Percentiles rank a stretch among this genome's conserved stretches.
Evolutionary conservation across 2,797 vertebrate genomes (phyloP).

Genomic region (Cyprinodon diabolis): DNA sequence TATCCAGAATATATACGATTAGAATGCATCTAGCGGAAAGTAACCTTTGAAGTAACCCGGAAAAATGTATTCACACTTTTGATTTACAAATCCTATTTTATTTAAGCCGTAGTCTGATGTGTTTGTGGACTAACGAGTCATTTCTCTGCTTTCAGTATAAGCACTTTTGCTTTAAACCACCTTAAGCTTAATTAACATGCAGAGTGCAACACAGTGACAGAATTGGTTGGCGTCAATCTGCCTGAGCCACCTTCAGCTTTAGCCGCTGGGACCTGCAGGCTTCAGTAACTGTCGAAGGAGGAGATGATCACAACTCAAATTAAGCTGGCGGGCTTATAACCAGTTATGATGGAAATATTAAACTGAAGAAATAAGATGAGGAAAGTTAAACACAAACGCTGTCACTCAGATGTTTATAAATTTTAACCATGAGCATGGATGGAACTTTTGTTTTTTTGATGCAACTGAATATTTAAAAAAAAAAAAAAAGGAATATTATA

Average conservation of each 20-base stretch:
- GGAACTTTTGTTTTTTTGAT: background rate
- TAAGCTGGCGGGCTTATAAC: constrained; percentile 64
- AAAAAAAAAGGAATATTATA: background rate
- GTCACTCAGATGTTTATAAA: background rate
- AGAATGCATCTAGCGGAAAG: background rate
- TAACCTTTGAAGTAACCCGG: background rate
- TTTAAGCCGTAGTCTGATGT: constrained; percentile 26
- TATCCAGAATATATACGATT: background rate
- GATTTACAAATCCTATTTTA: constrained; percentile 36
- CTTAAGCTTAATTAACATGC: constrained; percentile 68
- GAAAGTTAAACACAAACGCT: constrained; percentile 11
- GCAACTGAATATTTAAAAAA: background rate
- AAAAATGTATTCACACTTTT: constrained; percentile 11
- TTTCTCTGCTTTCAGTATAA: constrained; percentile 49
- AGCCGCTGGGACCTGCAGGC: constrained; percentile 65
- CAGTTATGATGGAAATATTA: constrained; percentile 70
- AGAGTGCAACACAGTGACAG: constrained; percentile 50
- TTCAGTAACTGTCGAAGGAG: constrained; percentile 68
- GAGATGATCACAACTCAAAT: constrained; percentile 71
- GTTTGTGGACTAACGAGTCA: constrained; percentile 58
- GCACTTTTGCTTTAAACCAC: constrained; percentile 56
- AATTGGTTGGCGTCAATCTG: constrained; percentile 72
- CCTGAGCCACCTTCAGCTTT: constrained; percentile 72
- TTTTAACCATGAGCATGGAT: background rate
- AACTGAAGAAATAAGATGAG: constrained; percentile 34